phyloP scores from a whole-genome alignment of 2,113 vertebrate species.

The Neodon shergylaensis region DNA sequence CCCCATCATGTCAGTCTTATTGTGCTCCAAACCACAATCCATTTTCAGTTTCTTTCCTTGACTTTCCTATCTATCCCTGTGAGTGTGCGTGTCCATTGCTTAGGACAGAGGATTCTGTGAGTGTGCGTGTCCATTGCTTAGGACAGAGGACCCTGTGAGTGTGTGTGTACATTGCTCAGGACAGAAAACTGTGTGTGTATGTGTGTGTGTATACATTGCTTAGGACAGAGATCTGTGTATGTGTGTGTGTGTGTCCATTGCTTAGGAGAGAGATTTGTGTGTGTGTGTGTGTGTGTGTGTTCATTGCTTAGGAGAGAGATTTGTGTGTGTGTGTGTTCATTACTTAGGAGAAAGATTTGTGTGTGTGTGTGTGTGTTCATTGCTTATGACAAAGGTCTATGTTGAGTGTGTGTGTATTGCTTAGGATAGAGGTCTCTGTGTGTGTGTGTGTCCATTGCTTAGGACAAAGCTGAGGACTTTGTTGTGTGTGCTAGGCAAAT shows the following conservation, averaged over 20 bases:
- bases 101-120: no score
- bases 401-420: background rate
- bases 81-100: background rate
- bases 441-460: background rate
- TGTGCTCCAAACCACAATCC: conserved; percentile 58
- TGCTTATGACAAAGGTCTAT: background rate
- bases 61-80: conserved; percentile 55
- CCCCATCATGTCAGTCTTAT: conserved; percentile 25
- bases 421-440: background rate
- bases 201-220: no score
- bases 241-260: background rate
- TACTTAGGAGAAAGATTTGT: background rate
- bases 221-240: no score
- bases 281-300: background rate
- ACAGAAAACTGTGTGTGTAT: no score
- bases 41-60: conserved; percentile 26
- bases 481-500: background rate
- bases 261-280: background rate
- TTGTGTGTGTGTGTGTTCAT: background rate
- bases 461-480: background rate
- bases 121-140: no score
- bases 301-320: background rate
- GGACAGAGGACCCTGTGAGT: no score
- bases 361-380: background rate
- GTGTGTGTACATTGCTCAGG: no score